Base-by-base conservation (phyloP, 1,140 invertebrate genomes). In the Nephotettix cincticeps region DNA sequence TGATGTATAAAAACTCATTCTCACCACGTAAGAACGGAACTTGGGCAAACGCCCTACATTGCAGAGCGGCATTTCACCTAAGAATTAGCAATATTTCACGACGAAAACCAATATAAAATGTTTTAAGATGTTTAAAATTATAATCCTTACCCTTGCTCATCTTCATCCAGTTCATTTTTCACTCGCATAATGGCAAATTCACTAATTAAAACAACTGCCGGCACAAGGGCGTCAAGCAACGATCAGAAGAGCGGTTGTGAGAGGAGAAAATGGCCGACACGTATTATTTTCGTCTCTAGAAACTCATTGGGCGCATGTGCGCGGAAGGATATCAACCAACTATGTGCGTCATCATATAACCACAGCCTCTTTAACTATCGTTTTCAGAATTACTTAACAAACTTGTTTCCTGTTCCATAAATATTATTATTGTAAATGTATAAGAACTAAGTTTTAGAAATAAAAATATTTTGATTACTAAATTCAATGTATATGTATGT, bases 111-210 rank as follows among this genome's bases (percentile, higher is more conserved):
- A n/a, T n/a, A n/a, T n/a, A n/a, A n/a, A n/a, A n/a, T n/a, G n/a
- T n/a, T n/a, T n/a, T n/a, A n/a, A n/a, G n/a, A n/a, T n/a, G n/a
- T n/a, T n/a, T n/a, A n/a, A n/a, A n/a, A n/a, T n/a, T n/a, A n/a
- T 30, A 30, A 25, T 45, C 19, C 51, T 61, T 56, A 70, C 68
- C 68, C 68, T 45, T 70, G 54, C 45, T 70, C 68, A 28, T 70
- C 68, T 58, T 70, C 68, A 63, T 70, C 68, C 30, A 70, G 25
- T 17, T 70, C 68, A 27, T 58, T 70, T 36, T 70, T 70, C 4
- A 70, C 68, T 45, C 68, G 56, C 68, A 70, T 70, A 29, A 23
- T 61, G 28, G n/a, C 13, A 23, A 36, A 36, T 21, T 27, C 28
- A 27, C n/a, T 17, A 68, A 68, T 54, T 29, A 45, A 29, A 68